Conservation (phyloP, 2,113 vertebrate genomes). For the Scomber scombrus region DNA sequence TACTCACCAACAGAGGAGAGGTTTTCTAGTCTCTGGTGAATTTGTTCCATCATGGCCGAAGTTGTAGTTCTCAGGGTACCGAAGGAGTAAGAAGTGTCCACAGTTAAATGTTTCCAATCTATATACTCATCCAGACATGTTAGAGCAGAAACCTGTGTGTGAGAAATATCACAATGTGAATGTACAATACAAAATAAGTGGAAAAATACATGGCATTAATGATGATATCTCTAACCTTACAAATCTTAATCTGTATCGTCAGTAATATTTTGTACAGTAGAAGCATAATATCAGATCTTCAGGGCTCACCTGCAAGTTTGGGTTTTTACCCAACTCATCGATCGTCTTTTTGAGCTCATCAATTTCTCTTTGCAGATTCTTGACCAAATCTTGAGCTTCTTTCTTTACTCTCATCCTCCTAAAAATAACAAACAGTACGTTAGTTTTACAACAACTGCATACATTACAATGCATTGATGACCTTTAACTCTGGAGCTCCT, state of each 20-base stretch:
- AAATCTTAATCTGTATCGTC: too few species aligned
- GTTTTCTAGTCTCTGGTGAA: conserved; percentile 61
- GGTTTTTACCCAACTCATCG: conserved; percentile 19
- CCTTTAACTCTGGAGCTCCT: not conserved
- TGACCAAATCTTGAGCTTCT: conserved; percentile 32
- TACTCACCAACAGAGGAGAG: conserved; percentile 68
- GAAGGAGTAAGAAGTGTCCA: conserved; percentile 52
- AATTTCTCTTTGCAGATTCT: conserved; percentile 65
- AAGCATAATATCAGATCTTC: not conserved
- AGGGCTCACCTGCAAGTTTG: conserved; percentile 60
- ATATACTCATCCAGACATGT: not conserved
- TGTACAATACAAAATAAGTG: not conserved
- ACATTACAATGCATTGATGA: too few species aligned
- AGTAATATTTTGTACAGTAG: too few species aligned
- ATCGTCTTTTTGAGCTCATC: conserved; percentile 39
- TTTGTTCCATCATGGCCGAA: conserved; percentile 54
- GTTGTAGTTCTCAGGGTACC: conserved; percentile 49
- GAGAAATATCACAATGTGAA: not conserved
- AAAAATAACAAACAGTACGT: not conserved
- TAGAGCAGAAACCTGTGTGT: conserved; percentile 24
- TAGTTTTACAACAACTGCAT: too few species aligned
- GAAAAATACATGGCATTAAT: too few species aligned
- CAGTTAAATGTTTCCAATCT: conserved; percentile 11
- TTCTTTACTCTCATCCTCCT: conserved; percentile 48
- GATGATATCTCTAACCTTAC: too few species aligned